Evolutionary conservation across 2,113 vertebrate genomes (phyloP).

Genomic region (Rhizomys pruinosus): DNA sequence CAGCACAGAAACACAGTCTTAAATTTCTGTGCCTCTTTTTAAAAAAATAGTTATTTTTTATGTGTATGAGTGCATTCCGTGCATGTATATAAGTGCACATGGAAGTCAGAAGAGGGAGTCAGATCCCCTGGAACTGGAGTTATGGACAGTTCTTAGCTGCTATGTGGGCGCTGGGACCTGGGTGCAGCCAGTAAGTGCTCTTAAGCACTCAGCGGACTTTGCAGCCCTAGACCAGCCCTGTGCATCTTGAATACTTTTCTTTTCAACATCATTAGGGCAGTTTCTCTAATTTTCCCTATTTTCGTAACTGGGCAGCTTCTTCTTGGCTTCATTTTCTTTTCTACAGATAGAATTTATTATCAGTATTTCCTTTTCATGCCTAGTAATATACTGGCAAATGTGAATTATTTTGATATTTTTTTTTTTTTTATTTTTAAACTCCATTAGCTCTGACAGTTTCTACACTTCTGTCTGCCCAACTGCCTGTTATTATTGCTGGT

Average conservation of each 20-base stretch:
- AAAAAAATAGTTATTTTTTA: no score
- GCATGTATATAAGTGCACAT: no score
- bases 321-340: constrained; percentile 55
- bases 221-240: no score
- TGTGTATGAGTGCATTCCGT: no score
- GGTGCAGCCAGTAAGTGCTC: no score
- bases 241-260: constrained; percentile 38
- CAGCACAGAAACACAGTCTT: constrained; percentile 9
- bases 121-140: no score
- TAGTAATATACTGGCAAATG: neutral
- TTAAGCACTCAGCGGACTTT: no score
- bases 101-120: no score
- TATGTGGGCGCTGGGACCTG: no score
- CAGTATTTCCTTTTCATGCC: neutral
- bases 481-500: constrained; percentile 17
- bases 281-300: constrained; percentile 31
- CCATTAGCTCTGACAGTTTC: constrained; percentile 24
- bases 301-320: constrained; percentile 3
- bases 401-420: constrained; percentile 33
- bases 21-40: constrained; percentile 29
- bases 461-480: neutral
- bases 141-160: no score
- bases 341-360: constrained; percentile 40
- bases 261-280: constrained; percentile 29
- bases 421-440: constrained; percentile 41